Evolutionary conservation across 2,888 invertebrate genomes (phyloP).

Genomic region (Entomobrya proxima): DNA sequence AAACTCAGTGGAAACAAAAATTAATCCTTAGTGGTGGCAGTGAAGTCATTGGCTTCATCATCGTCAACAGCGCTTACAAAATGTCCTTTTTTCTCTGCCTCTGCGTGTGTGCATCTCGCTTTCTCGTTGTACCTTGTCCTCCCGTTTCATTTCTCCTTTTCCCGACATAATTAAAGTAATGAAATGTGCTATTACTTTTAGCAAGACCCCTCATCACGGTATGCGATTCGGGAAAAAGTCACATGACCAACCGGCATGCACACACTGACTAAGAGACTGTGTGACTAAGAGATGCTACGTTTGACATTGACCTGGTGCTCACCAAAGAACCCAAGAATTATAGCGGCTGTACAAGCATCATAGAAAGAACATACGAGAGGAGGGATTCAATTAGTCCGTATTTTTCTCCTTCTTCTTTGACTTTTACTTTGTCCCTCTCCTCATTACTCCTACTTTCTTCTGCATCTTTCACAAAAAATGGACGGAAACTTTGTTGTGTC

Average conservation of each 20-base stretch:
- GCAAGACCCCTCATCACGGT: not conserved
- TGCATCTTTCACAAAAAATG: not conserved
- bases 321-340: slow-evolving; percentile 24
- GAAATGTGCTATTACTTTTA: slow-evolving; percentile 50
- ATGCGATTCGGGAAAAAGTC: not conserved
- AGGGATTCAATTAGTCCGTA: slow-evolving; percentile 62
- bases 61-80: not conserved
- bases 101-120: not conserved
- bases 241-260: not conserved
- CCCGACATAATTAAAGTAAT: slow-evolving; percentile 50
- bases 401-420: slow-evolving; percentile 35
- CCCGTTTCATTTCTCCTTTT: slow-evolving; percentile 39
- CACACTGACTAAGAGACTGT: not conserved
- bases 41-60: slow-evolving; percentile 46
- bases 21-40: slow-evolving; percentile 42
- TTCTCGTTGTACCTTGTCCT: slow-evolving; percentile 38
- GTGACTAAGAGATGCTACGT: not conserved
- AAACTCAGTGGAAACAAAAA: slow-evolving; percentile 25
- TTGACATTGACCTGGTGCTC: slow-evolving; percentile 63
- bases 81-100: not conserved
- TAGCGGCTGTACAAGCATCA: not conserved
- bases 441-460: slow-evolving; percentile 16
- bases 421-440: slow-evolving; percentile 11
- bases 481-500: not conserved
- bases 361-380: slow-evolving; percentile 55